These are phyloP conservation scores for Plecturocebus donacophilus DNA, from an alignment of 2,113 vertebrate species.

Conservation along the genomic window DNA sequence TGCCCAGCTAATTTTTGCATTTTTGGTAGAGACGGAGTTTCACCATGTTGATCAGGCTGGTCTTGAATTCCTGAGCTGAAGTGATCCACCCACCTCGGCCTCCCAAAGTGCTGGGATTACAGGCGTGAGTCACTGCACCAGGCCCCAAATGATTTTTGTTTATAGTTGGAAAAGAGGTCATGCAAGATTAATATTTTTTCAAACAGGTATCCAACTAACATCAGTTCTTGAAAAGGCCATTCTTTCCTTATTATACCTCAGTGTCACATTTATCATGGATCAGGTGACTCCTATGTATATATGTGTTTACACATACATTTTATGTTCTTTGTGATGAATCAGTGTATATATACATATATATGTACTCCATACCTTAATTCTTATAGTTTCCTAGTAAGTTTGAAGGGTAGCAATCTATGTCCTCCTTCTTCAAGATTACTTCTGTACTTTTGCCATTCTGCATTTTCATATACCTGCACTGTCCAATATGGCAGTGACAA, in stretches of 20 bases:
- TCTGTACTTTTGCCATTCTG: neutral
- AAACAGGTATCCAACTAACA: neutral
- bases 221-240: neutral
- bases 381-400: neutral
- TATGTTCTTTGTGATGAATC: neutral
- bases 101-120: too few relatives aligned
- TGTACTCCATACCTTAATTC: neutral
- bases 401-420: neutral
- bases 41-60: too few relatives aligned
- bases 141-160: neutral
- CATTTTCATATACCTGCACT: neutral
- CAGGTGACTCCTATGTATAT: neutral
- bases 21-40: too few relatives aligned
- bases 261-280: neutral
- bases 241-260: neutral
- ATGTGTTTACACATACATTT: neutral
- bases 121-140: too few relatives aligned
- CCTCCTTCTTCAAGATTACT: neutral
- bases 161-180: neutral
- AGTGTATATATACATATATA: neutral
- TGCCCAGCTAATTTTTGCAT: too few relatives aligned
- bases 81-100: too few relatives aligned
- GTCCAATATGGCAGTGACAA: neutral
- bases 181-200: neutral
- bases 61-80: too few relatives aligned